Evolutionary conservation across 2,113 vertebrate genomes (phyloP), one percentile per base, ranked within the genome.

Genomic region (Sylvietta virens): DNA sequence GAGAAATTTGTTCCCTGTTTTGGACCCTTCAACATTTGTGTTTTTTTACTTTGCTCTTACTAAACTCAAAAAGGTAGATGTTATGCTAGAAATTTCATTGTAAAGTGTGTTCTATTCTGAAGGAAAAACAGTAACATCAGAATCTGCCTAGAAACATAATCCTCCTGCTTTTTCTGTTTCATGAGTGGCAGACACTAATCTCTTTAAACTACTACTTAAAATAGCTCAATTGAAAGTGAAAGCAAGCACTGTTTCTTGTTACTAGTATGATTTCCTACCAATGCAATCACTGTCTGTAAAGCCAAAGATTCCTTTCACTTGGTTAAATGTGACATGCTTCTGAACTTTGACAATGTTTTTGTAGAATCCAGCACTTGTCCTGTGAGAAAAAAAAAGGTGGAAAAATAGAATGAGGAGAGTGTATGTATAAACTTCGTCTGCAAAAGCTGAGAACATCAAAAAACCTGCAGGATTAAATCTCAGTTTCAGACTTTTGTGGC

Each of bases 271-370:
- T 33, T 51, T 94, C 98, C 94, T 97, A 99, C 99, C 99, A 40
- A 99, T 99, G 96, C 98, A 98, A 97, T 99, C 99, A 3, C 99
- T 99, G 98, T 99, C 99, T 11, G 98, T 98, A 93, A 99, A 99
- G 74, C 99, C 99, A 24, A 99, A 99, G 90, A 99, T 99, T 88
- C 99, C 99, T 97, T 99, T 99, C 81, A 99, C 99, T 97, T 99
- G 99, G 92, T 99, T 99, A 96, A 99, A 99, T 5, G 99, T 99
- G 19, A 99, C 99, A 11, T 99, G 99, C 92, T 99, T 99, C 97
- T 99, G 99, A 91, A 99, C 97, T 97, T 98, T 99, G 58, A 99
- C 98, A 45, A 99, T 98, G 27, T 99, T 99, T 96, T 92, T 98
- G 97, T 99, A 99, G 98, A 99, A 99, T 66, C 98, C 98, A 1